A percentile compares a stretch with the other conserved stretches of the same genome.
Evolutionary conservation across 2,113 vertebrate genomes (phyloP).

Genomic region (Anarhynchus alexandrinus): DNA sequence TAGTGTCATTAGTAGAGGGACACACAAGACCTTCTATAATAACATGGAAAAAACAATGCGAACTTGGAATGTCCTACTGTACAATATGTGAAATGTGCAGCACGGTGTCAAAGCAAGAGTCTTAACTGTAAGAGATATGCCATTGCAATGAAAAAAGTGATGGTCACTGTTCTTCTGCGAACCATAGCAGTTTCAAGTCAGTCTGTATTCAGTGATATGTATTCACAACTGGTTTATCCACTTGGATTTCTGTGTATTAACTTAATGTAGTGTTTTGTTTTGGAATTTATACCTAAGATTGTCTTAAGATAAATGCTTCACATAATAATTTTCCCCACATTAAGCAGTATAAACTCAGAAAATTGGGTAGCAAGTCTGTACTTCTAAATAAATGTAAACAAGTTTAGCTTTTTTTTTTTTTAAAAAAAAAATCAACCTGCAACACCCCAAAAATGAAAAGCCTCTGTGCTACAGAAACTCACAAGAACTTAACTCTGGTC

Average conservation of each 20-base stretch:
- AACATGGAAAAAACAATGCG: neutral
- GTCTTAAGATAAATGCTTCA: neutral
- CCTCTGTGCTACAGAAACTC: neutral
- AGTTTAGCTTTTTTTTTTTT: neutral
- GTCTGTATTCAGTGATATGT: neutral
- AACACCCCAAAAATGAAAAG: neutral
- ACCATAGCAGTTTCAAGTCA: no score
- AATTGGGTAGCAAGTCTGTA: neutral
- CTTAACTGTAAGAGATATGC: neutral
- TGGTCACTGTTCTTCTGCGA: neutral
- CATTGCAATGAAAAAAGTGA: neutral
- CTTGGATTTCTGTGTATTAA: neutral
- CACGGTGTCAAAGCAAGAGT: neutral
- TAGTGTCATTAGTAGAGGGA: neutral
- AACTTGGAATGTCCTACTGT: neutral
- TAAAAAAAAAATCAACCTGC: neutral
- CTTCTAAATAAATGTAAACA: neutral
- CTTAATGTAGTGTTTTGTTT: neutral
- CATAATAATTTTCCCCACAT: neutral
- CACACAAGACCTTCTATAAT: neutral
- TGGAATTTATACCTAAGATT: neutral
- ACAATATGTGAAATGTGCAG: neutral
- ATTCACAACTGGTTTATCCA: neutral
- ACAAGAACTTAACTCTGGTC: neutral
- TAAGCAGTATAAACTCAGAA: neutral